phyloP scores from a whole-genome alignment of 1,140 invertebrate genomes.

The Drosophila takahashii region DNA sequence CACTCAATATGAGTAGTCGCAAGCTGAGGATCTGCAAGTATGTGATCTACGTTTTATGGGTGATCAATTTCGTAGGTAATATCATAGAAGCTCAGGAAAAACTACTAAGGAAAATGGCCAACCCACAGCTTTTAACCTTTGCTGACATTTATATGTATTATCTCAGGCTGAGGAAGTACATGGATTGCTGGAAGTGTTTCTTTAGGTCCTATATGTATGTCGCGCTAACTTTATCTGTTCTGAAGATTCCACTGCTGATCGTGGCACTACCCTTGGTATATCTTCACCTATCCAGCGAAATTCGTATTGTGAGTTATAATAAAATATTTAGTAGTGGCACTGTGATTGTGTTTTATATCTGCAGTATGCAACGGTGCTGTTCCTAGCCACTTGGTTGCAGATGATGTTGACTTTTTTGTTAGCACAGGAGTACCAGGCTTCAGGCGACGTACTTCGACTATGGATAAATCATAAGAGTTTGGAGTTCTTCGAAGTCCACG shows the following conservation, averaged over 20 bases:
- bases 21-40: not conserved
- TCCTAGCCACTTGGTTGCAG: conserved; percentile 36
- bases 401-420: conserved; percentile 40
- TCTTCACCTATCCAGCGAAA: not conserved
- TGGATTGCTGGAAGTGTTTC: not conserved
- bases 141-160: not conserved
- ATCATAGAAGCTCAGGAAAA: not conserved
- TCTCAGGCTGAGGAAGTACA: not conserved
- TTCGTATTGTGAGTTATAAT: conserved; percentile 36
- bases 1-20: no score
- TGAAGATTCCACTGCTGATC: not conserved
- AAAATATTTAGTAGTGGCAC: not conserved
- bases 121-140: not conserved
- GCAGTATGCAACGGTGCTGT: conserved; percentile 26
- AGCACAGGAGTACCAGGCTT: conserved; percentile 13
- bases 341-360: no score
- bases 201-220: not conserved
- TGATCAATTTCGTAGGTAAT: not conserved
- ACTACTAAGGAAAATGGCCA: no score
- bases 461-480: conserved; percentile 7
- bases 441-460: not conserved
- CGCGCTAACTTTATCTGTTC: not conserved
- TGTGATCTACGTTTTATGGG: not conserved
- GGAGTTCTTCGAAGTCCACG: conserved; percentile 15
- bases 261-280: not conserved